A percentile compares a stretch with the other conserved stretches of the same genome.
Conservation (phyloP, 1,140 invertebrate genomes). For the Drosophila malerkotliana region DNA sequence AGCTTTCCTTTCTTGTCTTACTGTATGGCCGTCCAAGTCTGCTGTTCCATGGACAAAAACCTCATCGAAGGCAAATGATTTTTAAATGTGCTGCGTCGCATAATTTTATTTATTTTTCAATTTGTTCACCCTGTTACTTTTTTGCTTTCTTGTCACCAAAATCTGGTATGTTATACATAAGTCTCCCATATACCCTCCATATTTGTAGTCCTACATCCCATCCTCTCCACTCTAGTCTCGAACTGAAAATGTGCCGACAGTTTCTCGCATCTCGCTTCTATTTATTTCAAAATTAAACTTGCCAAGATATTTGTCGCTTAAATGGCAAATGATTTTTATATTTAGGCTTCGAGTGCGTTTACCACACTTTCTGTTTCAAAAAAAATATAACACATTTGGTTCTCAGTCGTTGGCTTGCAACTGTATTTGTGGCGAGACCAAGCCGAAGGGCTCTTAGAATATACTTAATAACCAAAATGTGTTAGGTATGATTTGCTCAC, state of each 20-base stretch:
- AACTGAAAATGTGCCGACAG: slow-evolving; percentile 44
- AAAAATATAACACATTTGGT: not conserved
- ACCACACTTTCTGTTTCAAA: slow-evolving; percentile 4
- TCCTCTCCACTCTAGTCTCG: not conserved
- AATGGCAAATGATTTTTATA: slow-evolving; percentile 68
- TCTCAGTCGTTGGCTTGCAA: not conserved
- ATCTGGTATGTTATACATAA: slow-evolving; percentile 20
- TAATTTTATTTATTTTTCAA: slow-evolving; percentile 82
- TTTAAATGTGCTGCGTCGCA: slow-evolving; percentile 65
- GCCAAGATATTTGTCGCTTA: slow-evolving; percentile 75
- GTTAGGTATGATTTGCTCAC: not conserved
- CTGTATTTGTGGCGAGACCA: too few species aligned
- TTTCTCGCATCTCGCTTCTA: slow-evolving; percentile 24
- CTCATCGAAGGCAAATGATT: slow-evolving; percentile 47
- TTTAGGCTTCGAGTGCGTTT: slow-evolving; percentile 57
- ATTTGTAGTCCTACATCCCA: too few species aligned
- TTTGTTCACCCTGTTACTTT: slow-evolving; percentile 49
- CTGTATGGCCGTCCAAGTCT: not conserved
- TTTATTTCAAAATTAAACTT: slow-evolving; percentile 52
- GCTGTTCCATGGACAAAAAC: not conserved
- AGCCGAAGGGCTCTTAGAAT: not conserved
- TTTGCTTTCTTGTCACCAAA: slow-evolving; percentile 54
- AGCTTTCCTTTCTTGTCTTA: too few species aligned
- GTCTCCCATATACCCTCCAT: too few species aligned
- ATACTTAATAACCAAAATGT: not conserved